Percentiles rank a stretch among this genome's conserved stretches.
These are phyloP conservation scores for Euzetes globulus DNA, from an alignment of 2,888 invertebrate species.

Conservation along the genomic window DNA sequence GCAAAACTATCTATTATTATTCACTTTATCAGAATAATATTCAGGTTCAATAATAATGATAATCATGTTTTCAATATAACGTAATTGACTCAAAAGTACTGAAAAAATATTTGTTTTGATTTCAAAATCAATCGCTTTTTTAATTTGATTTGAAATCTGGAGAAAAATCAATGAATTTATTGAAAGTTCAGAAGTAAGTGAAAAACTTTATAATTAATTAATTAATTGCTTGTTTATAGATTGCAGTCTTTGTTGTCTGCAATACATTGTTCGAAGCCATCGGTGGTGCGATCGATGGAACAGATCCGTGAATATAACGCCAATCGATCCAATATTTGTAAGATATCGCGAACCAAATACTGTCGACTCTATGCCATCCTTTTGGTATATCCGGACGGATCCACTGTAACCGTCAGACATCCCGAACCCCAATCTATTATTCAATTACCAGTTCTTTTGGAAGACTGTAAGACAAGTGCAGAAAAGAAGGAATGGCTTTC, in stretches of 20 bases:
- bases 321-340: conserved; percentile 29
- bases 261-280: background rate
- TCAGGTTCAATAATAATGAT: no score
- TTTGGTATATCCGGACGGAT: conserved; percentile 31
- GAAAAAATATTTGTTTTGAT: no score
- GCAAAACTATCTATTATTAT: no score
- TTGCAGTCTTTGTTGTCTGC: background rate
- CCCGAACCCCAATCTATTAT: conserved; percentile 33
- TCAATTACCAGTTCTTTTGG: conserved; percentile 31
- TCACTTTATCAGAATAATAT: no score
- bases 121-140: no score
- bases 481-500: conserved; percentile 18
- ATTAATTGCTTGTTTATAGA: background rate
- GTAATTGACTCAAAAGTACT: no score
- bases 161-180: no score
- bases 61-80: no score
- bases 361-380: conserved; percentile 17
- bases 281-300: background rate
- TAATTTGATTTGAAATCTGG: no score
- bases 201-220: no score
- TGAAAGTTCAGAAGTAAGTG: no score
- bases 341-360: conserved; percentile 28
- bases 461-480: conserved; percentile 24
- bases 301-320: conserved; percentile 5
- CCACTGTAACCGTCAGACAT: conserved; percentile 33